Conservation (phyloP, 2,888 invertebrate species). For the Synanthedon tipuliformis region DNA sequence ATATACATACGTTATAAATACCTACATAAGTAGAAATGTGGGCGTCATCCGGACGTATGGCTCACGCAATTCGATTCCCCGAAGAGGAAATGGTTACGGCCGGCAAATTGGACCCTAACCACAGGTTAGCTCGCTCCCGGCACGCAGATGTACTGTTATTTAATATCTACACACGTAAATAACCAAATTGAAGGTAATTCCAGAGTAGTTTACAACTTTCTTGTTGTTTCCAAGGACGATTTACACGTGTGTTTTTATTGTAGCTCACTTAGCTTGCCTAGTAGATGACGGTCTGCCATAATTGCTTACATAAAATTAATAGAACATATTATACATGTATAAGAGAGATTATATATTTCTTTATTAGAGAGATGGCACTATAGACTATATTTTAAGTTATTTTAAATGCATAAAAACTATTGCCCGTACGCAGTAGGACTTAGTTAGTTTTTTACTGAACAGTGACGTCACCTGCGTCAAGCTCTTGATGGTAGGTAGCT, state of each 20-base stretch:
- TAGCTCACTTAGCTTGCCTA: neutral
- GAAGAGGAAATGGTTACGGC: conserved; percentile 68
- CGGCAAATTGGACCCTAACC: conserved; percentile 67
- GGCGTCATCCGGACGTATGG: conserved; percentile 44
- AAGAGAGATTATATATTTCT: no score
- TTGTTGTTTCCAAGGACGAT: neutral
- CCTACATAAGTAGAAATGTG: conserved; percentile 20
- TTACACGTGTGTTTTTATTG: neutral
- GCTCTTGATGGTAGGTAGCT: no score
- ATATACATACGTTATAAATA: conserved; percentile 1
- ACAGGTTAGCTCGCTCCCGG: conserved; percentile 41
- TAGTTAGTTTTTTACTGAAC: no score
- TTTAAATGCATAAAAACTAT: no score
- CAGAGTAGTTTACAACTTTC: neutral
- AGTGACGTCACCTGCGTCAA: no score
- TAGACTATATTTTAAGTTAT: no score
- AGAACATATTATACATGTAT: no score
- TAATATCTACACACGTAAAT: conserved; percentile 29
- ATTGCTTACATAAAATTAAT: no score
- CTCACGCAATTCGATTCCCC: conserved; percentile 65
- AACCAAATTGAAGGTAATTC: conserved; percentile 30
- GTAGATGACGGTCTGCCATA: no score
- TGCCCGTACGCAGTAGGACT: no score
- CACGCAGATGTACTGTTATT: conserved; percentile 53
- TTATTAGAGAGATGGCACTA: no score